Conservation (phyloP, 2,888 invertebrate genomes). For the Drosophila testacea region DNA sequence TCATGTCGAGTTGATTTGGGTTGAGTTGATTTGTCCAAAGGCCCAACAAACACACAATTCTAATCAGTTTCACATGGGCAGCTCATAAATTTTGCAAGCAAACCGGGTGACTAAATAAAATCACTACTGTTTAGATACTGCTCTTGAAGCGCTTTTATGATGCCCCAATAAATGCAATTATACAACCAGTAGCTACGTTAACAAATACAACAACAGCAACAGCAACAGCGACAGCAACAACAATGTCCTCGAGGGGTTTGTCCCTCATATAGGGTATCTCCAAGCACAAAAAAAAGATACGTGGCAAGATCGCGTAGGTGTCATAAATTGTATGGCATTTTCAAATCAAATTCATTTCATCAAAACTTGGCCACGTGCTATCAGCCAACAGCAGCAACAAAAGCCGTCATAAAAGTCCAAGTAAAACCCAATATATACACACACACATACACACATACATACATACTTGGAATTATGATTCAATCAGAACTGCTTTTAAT, state of each 20-base stretch:
- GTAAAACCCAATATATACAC: conserved; percentile 9
- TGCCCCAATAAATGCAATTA: conserved; percentile 80
- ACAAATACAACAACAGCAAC: not conserved
- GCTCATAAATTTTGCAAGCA: conserved; percentile 72
- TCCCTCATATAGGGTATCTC: conserved; percentile 25
- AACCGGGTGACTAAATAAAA: conserved; percentile 65
- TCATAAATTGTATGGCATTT: conserved; percentile 74
- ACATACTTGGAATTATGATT: conserved; percentile 70
- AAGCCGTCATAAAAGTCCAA: conserved; percentile 38
- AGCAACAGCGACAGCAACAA: not conserved
- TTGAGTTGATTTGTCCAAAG: conserved; percentile 15
- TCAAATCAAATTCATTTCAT: conserved; percentile 74
- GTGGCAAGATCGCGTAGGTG: conserved; percentile 39
- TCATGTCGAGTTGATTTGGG: conserved; percentile 29
- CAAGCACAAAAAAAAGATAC: conserved; percentile 17
- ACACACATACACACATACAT: conserved; percentile 2
- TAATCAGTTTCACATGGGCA: conserved; percentile 77
- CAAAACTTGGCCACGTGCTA: conserved; percentile 72
- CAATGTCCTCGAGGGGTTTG: conserved; percentile 12
- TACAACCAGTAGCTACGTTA: conserved; percentile 57
- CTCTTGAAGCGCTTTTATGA: conserved; percentile 75
- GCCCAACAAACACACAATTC: conserved; percentile 29
- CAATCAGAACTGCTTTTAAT: conserved; percentile 75
- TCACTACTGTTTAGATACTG: conserved; percentile 82
- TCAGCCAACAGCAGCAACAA: conserved; percentile 32